A percentile compares a stretch with the other conserved stretches of the same genome.
These are phyloP conservation scores for Tetramorium bicarinatum DNA, from an alignment of 2,888 invertebrate genomes.

Conservation along the genomic window DNA sequence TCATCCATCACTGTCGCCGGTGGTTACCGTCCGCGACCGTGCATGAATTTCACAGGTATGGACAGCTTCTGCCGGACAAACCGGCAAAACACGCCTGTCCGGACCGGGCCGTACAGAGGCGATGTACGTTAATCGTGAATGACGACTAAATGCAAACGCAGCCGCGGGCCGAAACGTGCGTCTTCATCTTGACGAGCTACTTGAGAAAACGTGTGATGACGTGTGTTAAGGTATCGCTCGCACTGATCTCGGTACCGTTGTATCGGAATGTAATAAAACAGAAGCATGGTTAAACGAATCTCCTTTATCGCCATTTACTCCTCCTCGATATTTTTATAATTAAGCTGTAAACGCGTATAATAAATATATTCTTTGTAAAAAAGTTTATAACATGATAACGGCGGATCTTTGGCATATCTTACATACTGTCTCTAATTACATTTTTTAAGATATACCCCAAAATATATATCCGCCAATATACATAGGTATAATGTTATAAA, in stretches of 20 bases:
- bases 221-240: slow-evolving; percentile 12
- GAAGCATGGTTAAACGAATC: not conserved
- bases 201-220: slow-evolving; percentile 12
- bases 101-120: not conserved
- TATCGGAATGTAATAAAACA: not conserved
- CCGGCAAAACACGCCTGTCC: slow-evolving; percentile 22
- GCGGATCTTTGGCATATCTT: not conserved
- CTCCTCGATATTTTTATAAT: not conserved
- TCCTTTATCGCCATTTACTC: not conserved
- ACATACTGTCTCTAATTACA: not conserved
- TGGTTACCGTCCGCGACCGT: slow-evolving; percentile 29
- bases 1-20: slow-evolving; percentile 59
- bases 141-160: slow-evolving; percentile 38
- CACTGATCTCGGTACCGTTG: not conserved
- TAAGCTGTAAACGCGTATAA: not conserved
- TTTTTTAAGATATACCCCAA: too few relatives aligned
- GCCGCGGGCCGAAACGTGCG: slow-evolving; percentile 27
- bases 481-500: too few relatives aligned
- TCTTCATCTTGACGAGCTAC: slow-evolving; percentile 29
- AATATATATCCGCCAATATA: too few relatives aligned
- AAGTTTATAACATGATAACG: not conserved
- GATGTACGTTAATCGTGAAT: slow-evolving; percentile 25
- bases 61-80: slow-evolving; percentile 22
- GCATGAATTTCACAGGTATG: slow-evolving; percentile 51
- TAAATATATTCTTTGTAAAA: not conserved